phyloP scores from a whole-genome alignment of 2,113 vertebrate genomes.

The Neodon shergylaensis region DNA sequence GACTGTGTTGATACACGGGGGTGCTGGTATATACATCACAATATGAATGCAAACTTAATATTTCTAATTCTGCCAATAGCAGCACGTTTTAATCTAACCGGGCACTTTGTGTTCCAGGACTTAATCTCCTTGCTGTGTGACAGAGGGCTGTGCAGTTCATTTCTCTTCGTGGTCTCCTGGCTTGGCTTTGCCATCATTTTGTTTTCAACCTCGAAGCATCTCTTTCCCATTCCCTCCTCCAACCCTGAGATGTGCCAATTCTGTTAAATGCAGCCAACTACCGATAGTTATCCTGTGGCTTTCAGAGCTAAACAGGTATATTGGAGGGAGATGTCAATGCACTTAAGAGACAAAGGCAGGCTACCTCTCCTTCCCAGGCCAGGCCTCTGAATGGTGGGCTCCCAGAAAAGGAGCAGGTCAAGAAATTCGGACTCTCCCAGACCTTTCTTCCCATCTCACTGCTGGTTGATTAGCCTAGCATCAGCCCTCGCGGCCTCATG shows the following conservation, averaged over 20 bases:
- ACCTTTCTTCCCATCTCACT: background rate
- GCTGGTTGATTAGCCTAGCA: background rate
- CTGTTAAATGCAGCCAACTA: background rate
- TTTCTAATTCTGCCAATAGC: background rate
- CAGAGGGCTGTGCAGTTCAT: background rate
- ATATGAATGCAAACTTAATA: background rate
- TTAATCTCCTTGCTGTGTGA: background rate
- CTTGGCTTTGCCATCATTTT: constrained; percentile 23
- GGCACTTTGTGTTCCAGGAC: fast-evolving
- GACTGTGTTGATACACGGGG: background rate
- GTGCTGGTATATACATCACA: background rate
- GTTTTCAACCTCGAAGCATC: background rate
- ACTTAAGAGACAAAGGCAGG: background rate
- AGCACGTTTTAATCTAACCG: background rate
- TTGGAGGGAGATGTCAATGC: constrained; percentile 27
- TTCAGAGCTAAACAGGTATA: constrained; percentile 15
- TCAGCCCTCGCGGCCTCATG: background rate
- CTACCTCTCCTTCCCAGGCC: background rate
- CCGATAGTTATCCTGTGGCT: constrained; percentile 29
- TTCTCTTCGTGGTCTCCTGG: background rate
- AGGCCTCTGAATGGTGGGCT: background rate
- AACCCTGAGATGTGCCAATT: constrained; percentile 7
- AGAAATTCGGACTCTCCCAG: background rate
- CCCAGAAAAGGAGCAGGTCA: background rate
- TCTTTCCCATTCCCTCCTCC: background rate